Evolutionary conservation across 2,888 invertebrate genomes (phyloP).

Genomic region (Ceramica pisi): DNA sequence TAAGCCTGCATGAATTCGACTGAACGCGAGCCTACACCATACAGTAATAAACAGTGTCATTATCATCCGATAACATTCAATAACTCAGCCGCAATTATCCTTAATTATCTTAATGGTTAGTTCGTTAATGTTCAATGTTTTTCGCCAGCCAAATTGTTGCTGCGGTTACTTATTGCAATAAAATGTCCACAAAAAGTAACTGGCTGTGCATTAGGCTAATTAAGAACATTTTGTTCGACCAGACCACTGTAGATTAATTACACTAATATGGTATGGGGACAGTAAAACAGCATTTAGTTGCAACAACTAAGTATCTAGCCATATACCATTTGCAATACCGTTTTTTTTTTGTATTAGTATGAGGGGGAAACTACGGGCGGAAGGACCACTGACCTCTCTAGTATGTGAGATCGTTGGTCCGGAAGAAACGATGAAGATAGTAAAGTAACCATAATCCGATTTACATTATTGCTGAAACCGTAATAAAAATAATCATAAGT

Average conservation of each 20-base stretch:
- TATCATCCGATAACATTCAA: conserved; percentile 60
- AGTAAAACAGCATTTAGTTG: conserved; percentile 14
- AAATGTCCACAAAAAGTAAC: conserved; percentile 52
- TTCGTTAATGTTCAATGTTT: conserved; percentile 52
- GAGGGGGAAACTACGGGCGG: conserved; percentile 2
- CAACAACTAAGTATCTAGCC: neutral
- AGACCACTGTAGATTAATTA: conserved; percentile 19
- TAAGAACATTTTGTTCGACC: conserved; percentile 43
- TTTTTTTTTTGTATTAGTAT: neutral
- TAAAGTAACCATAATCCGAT: conserved; percentile 13
- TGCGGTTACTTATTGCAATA: conserved; percentile 53
- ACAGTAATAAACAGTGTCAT: conserved; percentile 53
- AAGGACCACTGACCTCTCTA: conserved; percentile 34
- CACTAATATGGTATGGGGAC: conserved; percentile 16
- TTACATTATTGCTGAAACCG: conserved; percentile 13
- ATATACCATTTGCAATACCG: conserved; percentile 14
- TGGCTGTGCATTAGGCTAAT: conserved; percentile 60
- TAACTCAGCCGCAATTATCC: conserved; percentile 59
- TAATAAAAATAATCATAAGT: conserved; percentile 19
- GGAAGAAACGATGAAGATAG: conserved; percentile 7
- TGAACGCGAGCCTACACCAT: conserved; percentile 27
- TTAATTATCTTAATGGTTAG: conserved; percentile 62
- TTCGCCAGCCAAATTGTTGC: conserved; percentile 48
- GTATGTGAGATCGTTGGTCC: conserved; percentile 11
- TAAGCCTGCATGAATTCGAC: conserved; percentile 17